Evolutionary conservation across 2,797 vertebrate genomes (phyloP).

Genomic region (Coregonus suidteri): DNA sequence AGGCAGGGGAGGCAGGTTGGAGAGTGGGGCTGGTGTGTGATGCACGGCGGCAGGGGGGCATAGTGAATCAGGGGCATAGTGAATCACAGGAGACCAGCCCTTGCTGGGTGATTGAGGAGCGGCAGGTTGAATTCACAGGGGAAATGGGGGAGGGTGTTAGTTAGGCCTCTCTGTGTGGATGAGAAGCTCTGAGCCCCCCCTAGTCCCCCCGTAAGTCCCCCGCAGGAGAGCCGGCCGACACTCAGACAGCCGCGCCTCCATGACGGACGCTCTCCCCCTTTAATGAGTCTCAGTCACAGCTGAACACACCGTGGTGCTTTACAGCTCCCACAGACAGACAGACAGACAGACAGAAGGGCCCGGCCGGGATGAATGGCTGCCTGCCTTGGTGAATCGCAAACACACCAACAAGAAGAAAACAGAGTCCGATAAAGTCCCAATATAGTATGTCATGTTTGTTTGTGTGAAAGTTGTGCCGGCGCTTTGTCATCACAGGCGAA

Average conservation of each 20-base stretch:
- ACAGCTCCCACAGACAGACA: constrained; percentile 49
- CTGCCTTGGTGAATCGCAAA: constrained; percentile 41
- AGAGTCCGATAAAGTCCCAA: constrained; percentile 19
- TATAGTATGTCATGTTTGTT: constrained; percentile 36
- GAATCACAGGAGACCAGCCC: constrained; percentile 64
- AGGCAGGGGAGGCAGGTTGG: constrained; percentile 30
- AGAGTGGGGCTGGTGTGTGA: constrained; percentile 28
- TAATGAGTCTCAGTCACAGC: constrained; percentile 74
- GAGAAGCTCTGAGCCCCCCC: too few species aligned
- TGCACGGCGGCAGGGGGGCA: constrained; percentile 57
- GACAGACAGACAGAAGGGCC: constrained; percentile 54
- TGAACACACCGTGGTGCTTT: constrained; percentile 69
- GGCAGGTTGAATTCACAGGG: constrained; percentile 19
- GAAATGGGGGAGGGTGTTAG: neutral
- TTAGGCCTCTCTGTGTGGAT: neutral
- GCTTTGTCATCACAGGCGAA: constrained; percentile 38
- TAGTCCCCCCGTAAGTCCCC: too few species aligned
- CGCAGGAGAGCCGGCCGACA: constrained; percentile 1
- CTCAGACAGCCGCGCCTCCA: constrained; percentile 54
- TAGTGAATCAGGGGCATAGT: constrained; percentile 59
- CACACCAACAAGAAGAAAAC: constrained; percentile 31
- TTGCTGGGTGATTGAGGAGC: constrained; percentile 49
- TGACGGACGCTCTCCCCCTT: constrained; percentile 65
- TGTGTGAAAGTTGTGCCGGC: constrained; percentile 38
- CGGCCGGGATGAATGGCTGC: constrained; percentile 53